Conservation (phyloP, 2,797 vertebrate genomes). For the Gallirallus australis region DNA sequence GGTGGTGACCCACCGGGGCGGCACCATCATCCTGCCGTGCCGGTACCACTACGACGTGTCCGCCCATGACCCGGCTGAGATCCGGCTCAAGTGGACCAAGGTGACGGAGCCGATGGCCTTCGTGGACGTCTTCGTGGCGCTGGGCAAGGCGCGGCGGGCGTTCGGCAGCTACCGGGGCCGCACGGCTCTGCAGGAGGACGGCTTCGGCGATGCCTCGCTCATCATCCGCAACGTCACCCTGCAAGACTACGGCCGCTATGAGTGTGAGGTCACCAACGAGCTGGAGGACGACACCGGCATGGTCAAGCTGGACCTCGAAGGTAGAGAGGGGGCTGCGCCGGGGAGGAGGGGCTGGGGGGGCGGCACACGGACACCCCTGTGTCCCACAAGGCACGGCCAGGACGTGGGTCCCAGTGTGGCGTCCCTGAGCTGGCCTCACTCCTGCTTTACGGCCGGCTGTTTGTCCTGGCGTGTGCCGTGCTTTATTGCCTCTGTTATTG, state of each 20-base stretch:
- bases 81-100: constrained; percentile 97
- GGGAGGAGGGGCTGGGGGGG: background rate
- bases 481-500: constrained; percentile 1
- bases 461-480: background rate
- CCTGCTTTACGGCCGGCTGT: background rate
- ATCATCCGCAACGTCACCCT: constrained; percentile 93
- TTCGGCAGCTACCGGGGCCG: constrained; percentile 89
- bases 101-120: constrained; percentile 89
- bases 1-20: constrained; percentile 92
- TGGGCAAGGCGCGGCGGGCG: constrained; percentile 87
- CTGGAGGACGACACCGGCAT: constrained; percentile 93
- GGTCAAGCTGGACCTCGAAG: constrained; percentile 95
- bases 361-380: accelerated
- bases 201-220: constrained; percentile 88
- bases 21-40: constrained; percentile 94
- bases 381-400: accelerated
- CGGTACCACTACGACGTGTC: constrained; percentile 91
- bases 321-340: constrained; percentile 35
- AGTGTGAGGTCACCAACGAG: constrained; percentile 96
- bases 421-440: accelerated
- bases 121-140: constrained; percentile 90
- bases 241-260: constrained; percentile 94
- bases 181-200: constrained; percentile 87
- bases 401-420: accelerated
- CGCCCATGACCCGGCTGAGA: constrained; percentile 82